Evolutionary conservation across 2,888 invertebrate genomes (phyloP), one percentile per base, ranked within the genome.

Genomic region (Drosophila parthenogenetica): DNA sequence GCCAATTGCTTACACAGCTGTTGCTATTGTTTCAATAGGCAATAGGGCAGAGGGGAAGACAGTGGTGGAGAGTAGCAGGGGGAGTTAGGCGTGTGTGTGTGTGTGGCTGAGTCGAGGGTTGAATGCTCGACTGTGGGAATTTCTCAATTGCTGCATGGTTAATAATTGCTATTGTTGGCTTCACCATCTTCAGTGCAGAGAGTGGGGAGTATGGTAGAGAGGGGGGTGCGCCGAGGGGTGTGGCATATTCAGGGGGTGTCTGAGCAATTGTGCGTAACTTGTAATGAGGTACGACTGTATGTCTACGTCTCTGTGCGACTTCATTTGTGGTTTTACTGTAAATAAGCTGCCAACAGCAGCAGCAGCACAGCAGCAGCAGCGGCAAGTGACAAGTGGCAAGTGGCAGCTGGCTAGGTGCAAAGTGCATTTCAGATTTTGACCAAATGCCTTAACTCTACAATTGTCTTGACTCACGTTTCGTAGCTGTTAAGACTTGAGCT

Each of bases 141-240:
- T 88, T 89, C 84, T 87, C 86, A 87, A 90, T 89, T 89, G 90
- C 87, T 90, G 77, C 79, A 79, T 84, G 87, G 71, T 78, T 85
- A 82, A 87, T 87, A 87, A 87, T 87, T 87, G 87, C 82, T 86
- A 81, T 88, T 88, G 85, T 83, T 83, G 83, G 84, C 83, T 83
- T 83, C 83, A 73, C 87, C 87, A 84, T 87, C 84, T 83, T 69
- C 37, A 19, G 29, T 42, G 42, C 4, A 3, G n/a, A 11, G 22
- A 13, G 35, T 4, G 16, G 22, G 22, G 2, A 11, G 53, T 14
- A 39, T 3, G n/a, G 5, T 10, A 3, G n/a, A 14, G 22, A 29
- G 40, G 17, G 40, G 5, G 11, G 7, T 5, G 8, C 1, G 7
- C 11, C 22, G 3, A 16, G 25, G 16, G 22, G 17, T 8, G 7